Base-by-base conservation (phyloP, 2,797 vertebrate species). In the Yasuhikotakia modesta region DNA sequence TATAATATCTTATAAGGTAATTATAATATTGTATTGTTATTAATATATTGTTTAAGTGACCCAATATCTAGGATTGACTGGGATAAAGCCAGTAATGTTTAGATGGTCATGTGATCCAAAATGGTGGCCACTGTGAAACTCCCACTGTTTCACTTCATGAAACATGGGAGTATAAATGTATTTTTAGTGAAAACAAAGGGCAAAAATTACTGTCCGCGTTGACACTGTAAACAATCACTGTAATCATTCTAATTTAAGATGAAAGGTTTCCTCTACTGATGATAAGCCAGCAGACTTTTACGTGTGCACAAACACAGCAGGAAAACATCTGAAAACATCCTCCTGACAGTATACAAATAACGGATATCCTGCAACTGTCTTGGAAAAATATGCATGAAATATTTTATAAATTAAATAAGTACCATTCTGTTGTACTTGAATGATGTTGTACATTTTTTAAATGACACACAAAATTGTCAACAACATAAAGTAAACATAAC, bases 261-360 rank as follows among this genome's bases (percentile, higher is more conserved):
- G 27, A 70, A 77, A 69, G 55, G 55, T 60, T 77, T 77, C 65
- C 45, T 68, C 24, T 52, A 46, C 53, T 24, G 35, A 66, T 53
- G 32, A n/a, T 43, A 55, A 75, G 48, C 61, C 65, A 32, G 53
- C 10, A 55, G 73, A 24, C 46, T 45, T 21, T 66, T 13, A 13
- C 16, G 39, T 10, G 11, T 43, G 39, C 39, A 43, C 39, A 43
- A 43, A 43, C 39, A 70, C 27, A 69, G 57, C 55, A 77, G 45
- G 66, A 70, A 52, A 77, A 50, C 75, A 61, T 61, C 52, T 1
- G 19, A 77, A 70, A 78, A 53, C 66, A 70, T 45, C 46, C 8
- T 30, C 45, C 57, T 61, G 55, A 53, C 46, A 22, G 32, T 39
- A 70, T 52, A 63, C 3, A 53, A 45, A 78, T 52, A 60, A 70